Base-by-base conservation (phyloP, 2,888 invertebrate species). In the Brachypalpus laphriformis region DNA sequence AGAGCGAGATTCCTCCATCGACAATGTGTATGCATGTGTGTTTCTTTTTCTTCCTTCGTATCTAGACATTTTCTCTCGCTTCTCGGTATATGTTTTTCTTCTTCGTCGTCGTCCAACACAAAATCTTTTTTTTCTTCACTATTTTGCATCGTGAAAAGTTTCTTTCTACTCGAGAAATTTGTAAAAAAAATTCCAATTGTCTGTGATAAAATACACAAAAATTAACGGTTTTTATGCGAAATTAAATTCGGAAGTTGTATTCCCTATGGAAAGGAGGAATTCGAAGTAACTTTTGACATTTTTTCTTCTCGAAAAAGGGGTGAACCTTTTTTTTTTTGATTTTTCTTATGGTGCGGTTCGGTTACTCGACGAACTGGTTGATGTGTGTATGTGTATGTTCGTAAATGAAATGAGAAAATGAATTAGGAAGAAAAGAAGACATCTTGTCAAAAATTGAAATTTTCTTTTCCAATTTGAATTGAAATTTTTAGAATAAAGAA, bases 71-170 rank as follows among this genome's bases (percentile, higher is more conserved):
- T 81, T 81, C 85, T 85, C 85, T 76, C 63, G 49, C 20, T 54
- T 74, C 68, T 68, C 31, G 54, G 42, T 66, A 61, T 66, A 70
- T 75, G 75, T 66, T 76, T 85, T 63, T 59, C 63, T 37, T 59
- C 70, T 16, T 81, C 77, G 61, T 74, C 74, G n/a, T n/a, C n/a
- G n/a, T 75, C 66, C 61, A 76, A 85, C 76, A 81, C 80, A 85
- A 85, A 85, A 76, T 74, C 66, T 45, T 85, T 81, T 83, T 76
- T 83, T 80, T 34, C 54, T n/a, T n/a, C 57, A 85, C 70, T 85
- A 85, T 85, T 85, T 85, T 85, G 85, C 75, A 87, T 87, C 81
- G 85, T 72, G 83, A 87, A 87, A 75, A 78, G 65, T 85, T 87
- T 76, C 85, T 77, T 81, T 85, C 80, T 63, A 56, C 47, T 34